Base-by-base conservation (phyloP, 2,888 invertebrate genomes). In the Anagyrus pseudococci region DNA sequence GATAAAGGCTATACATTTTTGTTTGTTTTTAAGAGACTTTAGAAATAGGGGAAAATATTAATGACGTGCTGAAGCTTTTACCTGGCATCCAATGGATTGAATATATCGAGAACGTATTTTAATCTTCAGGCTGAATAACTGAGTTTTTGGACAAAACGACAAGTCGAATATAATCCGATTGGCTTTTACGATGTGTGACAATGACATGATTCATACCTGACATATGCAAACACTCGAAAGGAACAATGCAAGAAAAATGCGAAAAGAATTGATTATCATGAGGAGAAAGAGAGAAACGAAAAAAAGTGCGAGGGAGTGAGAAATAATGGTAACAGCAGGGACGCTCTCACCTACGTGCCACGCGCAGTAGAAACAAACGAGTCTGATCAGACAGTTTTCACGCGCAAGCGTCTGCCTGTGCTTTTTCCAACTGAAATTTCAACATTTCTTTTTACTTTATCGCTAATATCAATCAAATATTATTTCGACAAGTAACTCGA, bases 201-300 rank as follows among this genome's bases (percentile, higher is more conserved):
- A 15, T 13, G 15, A 46, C 23, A 23, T 46, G 46, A 46, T 15
- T 46, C 46, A 46, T 22, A 46, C 15, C n/a, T 48, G 48, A 48
- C 48, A 6, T 25, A 48, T 48, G 47, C 47, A n/a, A 47, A 22
- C 23, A 17, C 26, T n/a, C 48, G 8, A 13, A 4, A n/a, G 2
- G 7, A 13, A 48, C 48, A 48, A 48, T 48, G 25, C 4, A 25
- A 26, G 48, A 10, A 48, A 48, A 48, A 4, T 48, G 15, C 25
- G 25, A 48, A 48, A 48, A 48, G 48, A 48, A 48, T 48, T 43
- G 19, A 6, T 43, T 10, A 19, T 17, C 20, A 10, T 7, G 43
- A 46, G 46, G 26, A 17, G 17, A 7, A 26, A 4, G 17, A 20
- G 29, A 10, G 13, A 15, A 15, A 50, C 29, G 19, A 49, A 15